Conservation (phyloP, 2,888 invertebrate species). For the Pheosia gnoma region DNA sequence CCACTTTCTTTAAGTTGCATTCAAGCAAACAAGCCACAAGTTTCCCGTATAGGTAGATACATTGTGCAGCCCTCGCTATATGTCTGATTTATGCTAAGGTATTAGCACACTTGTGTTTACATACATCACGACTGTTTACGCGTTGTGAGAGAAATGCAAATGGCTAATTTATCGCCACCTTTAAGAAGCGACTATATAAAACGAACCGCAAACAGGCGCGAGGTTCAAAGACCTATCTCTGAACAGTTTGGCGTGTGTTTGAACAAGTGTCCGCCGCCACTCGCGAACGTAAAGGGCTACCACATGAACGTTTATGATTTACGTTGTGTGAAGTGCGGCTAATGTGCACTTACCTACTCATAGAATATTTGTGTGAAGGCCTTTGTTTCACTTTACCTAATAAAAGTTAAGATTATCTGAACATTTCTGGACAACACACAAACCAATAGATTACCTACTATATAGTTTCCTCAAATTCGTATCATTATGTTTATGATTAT, state of each 20-base stretch:
- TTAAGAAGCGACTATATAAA: slow-evolving; percentile 76
- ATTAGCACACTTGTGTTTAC: slow-evolving; percentile 68
- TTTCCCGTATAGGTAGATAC: slow-evolving; percentile 15
- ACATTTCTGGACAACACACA: no score
- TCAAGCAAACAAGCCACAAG: slow-evolving; percentile 25
- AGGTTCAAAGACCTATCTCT: slow-evolving; percentile 81
- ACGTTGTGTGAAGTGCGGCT: slow-evolving; percentile 19
- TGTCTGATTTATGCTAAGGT: slow-evolving; percentile 53
- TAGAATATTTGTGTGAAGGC: slow-evolving; percentile 7
- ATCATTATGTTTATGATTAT: no score
- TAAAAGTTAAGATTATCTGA: no score
- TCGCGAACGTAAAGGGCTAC: slow-evolving; percentile 61
- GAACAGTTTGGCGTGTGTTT: slow-evolving; percentile 73
- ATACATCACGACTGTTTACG: slow-evolving; percentile 72
- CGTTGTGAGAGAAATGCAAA: slow-evolving; percentile 73
- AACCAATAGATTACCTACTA: no score
- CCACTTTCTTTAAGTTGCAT: slow-evolving; percentile 9
- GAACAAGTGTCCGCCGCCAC: slow-evolving; percentile 69
- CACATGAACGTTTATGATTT: slow-evolving; percentile 36
- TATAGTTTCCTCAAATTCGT: no score
- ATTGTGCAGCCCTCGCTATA: slow-evolving; percentile 34
- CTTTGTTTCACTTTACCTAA: not conserved
- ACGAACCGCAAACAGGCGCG: slow-evolving; percentile 74
- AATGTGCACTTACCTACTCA: slow-evolving; percentile 9
- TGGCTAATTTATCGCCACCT: slow-evolving; percentile 81